phyloP scores from a whole-genome alignment of 2,113 vertebrate species.

The Brevimyrus niger region DNA sequence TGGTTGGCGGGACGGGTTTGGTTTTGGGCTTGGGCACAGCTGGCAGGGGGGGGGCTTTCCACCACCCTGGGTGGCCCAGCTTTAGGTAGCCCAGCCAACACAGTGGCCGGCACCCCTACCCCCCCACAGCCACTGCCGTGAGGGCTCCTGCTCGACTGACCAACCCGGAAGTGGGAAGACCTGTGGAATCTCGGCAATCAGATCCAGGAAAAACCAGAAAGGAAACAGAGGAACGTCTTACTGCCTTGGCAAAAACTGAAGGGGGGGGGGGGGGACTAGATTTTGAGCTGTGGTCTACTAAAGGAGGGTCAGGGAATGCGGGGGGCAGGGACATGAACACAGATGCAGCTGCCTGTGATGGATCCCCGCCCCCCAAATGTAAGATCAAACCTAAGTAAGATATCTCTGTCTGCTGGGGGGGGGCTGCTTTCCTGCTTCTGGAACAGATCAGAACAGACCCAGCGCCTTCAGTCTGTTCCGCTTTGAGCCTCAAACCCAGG shows the following conservation, averaged over 20 bases:
- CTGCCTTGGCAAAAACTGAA: background rate
- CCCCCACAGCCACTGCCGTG: background rate
- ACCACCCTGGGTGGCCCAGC: constrained; percentile 66
- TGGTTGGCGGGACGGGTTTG: constrained; percentile 45
- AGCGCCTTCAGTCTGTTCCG: background rate
- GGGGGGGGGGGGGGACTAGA: background rate
- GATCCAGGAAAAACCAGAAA: background rate
- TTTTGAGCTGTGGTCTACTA: background rate
- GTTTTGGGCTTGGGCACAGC: constrained; percentile 38
- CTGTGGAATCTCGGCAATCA: background rate
- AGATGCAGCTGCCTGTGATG: background rate
- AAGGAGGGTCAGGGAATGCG: background rate
- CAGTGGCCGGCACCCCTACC: constrained; percentile 25
- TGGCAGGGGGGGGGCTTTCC: constrained; percentile 43
- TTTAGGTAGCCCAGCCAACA: constrained; percentile 55
- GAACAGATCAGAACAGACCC: background rate
- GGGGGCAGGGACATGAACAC: background rate
- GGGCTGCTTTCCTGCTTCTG: background rate
- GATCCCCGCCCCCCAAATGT: background rate
- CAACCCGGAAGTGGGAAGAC: constrained; percentile 3
- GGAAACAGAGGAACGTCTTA: background rate
- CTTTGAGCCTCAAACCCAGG: background rate
- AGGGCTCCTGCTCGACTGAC: background rate
- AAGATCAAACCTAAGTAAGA: background rate
- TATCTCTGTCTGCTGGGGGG: background rate